phyloP scores from a whole-genome alignment of 2,888 invertebrate genomes.

The Drepana falcataria region DNA sequence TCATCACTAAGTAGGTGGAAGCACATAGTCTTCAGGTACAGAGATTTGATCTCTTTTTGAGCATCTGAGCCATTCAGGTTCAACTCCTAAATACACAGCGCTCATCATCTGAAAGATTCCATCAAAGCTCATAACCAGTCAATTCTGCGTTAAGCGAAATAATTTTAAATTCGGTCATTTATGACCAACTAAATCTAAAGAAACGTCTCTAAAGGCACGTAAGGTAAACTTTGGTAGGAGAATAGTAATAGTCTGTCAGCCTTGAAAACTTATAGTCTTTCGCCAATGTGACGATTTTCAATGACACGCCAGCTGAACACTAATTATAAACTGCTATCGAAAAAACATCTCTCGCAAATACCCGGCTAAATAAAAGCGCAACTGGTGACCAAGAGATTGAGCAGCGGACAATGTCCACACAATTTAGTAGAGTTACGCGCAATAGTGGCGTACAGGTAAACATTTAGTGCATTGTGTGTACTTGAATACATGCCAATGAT shows the following conservation, averaged over 20 bases:
- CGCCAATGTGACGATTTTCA: constrained; percentile 48
- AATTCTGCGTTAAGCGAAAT: not conserved
- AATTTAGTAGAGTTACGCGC: constrained; percentile 43
- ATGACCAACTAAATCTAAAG: constrained; percentile 12
- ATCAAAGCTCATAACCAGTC: no score
- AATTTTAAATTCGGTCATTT: constrained; percentile 9
- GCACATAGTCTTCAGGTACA: no score
- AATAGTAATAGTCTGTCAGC: constrained; percentile 34
- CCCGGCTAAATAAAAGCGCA: constrained; percentile 45
- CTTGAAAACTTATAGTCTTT: constrained; percentile 35
- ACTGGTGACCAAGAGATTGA: constrained; percentile 25
- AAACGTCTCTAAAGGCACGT: constrained; percentile 15
- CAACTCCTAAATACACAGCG: no score
- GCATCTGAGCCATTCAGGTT: no score
- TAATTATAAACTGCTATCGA: constrained; percentile 55
- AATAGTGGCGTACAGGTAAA: constrained; percentile 65
- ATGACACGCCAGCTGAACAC: constrained; percentile 57
- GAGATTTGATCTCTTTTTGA: no score
- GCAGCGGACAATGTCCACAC: constrained; percentile 25
- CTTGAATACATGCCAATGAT: constrained; percentile 69
- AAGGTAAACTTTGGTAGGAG: constrained; percentile 21
- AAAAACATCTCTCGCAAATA: constrained; percentile 37
- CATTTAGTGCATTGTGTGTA: constrained; percentile 64
- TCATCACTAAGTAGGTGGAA: no score
- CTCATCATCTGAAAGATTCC: no score